Conservation (phyloP, 2,113 vertebrate genomes). For the Manacus vitellinus region DNA sequence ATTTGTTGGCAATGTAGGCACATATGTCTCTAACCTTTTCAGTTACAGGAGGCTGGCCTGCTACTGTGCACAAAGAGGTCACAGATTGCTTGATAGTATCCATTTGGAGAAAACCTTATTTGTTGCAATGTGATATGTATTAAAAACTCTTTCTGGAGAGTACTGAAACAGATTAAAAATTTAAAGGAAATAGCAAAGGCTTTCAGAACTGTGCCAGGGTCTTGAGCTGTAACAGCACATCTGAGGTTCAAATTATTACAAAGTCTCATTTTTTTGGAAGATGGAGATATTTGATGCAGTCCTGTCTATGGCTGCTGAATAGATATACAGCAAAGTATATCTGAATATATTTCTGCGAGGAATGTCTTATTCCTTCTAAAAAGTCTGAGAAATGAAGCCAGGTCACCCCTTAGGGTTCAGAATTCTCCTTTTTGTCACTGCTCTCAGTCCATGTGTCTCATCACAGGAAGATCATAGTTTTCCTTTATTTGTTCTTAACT, state of each 20-base stretch:
- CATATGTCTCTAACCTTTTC: not conserved
- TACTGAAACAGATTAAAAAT: not conserved
- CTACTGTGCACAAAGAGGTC: not conserved
- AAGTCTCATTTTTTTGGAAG: not conserved
- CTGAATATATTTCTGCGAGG: not conserved
- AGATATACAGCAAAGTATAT: not conserved
- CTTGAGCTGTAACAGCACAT: not conserved
- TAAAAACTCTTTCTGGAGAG: not conserved
- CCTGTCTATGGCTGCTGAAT: not conserved
- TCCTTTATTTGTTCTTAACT: not conserved
- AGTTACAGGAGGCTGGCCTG: not conserved
- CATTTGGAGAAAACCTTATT: not conserved
- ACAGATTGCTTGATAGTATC: fast-evolving
- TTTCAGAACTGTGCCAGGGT: not conserved
- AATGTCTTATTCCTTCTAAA: not conserved
- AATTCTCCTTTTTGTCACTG: not conserved
- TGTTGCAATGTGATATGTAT: fast-evolving
- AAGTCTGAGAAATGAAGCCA: not conserved
- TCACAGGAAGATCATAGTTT: not conserved
- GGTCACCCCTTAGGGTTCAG: not conserved
- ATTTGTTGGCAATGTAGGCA: not conserved
- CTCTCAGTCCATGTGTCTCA: not conserved
- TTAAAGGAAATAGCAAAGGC: not conserved
- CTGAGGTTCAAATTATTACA: not conserved
- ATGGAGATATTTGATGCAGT: not conserved